Evolutionary conservation across 2,797 vertebrate species (phyloP).

Genomic region (Clarias fuscus): DNA sequence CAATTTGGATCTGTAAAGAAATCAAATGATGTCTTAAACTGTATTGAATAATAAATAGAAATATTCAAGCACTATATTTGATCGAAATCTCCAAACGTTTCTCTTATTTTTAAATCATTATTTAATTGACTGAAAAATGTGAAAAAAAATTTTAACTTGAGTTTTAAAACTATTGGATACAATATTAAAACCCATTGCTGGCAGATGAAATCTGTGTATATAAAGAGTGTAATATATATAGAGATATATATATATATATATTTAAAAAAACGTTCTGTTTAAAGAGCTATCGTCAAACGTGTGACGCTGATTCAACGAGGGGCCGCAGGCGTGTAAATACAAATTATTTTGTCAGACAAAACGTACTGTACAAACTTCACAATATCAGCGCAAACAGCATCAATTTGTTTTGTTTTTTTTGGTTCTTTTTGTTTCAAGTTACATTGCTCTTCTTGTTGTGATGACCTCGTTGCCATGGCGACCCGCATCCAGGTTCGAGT

Average conservation of each 20-base stretch:
- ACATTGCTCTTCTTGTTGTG: neutral
- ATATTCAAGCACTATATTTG: neutral
- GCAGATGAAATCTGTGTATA: conserved; percentile 77
- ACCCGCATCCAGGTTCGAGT: neutral
- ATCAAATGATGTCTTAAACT: neutral
- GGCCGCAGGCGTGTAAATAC: conserved; percentile 76
- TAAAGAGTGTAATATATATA: conserved; percentile 65
- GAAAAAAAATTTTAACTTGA: conserved; percentile 41
- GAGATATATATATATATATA: conserved; percentile 36
- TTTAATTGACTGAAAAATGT: conserved; percentile 26
- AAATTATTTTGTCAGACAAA: conserved; percentile 71
- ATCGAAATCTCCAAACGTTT: neutral
- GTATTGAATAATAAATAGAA: neutral
- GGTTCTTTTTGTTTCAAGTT: neutral
- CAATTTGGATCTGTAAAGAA: neutral
- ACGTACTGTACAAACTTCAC: conserved; percentile 63
- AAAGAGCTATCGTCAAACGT: conserved; percentile 71
- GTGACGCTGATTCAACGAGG: conserved; percentile 68
- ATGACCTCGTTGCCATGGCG: conserved; percentile 6
- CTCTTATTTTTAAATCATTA: conserved; percentile 18
- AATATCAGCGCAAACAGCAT: conserved; percentile 69
- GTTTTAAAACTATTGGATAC: too few relatives aligned
- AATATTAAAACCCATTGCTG: conserved; percentile 69
- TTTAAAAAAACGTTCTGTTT: conserved; percentile 69
- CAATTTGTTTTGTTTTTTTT: conserved; percentile 52